A percentile compares a stretch with the other conserved stretches of the same genome.
phyloP scores from a whole-genome alignment of 2,797 vertebrate genomes.

The Malacoctenus gilli region DNA sequence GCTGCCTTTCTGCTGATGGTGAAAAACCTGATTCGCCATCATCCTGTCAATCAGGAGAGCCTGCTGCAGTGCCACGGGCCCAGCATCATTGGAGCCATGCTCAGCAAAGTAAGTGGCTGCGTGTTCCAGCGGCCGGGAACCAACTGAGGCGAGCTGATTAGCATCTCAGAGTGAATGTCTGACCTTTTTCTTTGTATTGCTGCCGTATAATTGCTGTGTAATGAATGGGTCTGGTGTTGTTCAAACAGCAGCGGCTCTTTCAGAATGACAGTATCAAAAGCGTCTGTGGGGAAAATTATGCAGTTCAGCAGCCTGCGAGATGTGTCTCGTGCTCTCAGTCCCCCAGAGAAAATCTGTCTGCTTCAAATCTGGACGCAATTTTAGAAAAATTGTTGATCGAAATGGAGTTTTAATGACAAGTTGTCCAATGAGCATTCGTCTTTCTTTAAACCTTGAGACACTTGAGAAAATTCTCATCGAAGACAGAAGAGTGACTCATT shows the following conservation, averaged over 20 bases:
- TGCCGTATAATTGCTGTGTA: slow-evolving; percentile 38
- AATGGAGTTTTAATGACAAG: not conserved
- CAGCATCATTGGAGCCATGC: slow-evolving; percentile 89
- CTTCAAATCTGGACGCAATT: slow-evolving; percentile 2
- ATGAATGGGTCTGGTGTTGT: slow-evolving; percentile 44
- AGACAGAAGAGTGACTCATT: too few relatives aligned
- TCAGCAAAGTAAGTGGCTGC: slow-evolving; percentile 87
- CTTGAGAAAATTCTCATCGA: too few relatives aligned
- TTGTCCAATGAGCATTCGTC: too few relatives aligned
- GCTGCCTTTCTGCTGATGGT: slow-evolving; percentile 95
- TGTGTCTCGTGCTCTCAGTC: slow-evolving; percentile 15
- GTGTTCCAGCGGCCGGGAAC: slow-evolving; percentile 12
- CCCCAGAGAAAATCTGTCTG: slow-evolving; percentile 8
- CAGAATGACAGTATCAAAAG: slow-evolving; percentile 41
- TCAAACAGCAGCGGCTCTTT: slow-evolving; percentile 46
- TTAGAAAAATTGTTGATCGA: slow-evolving; percentile 9
- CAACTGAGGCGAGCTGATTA: slow-evolving; percentile 26
- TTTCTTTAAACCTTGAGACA: not conserved
- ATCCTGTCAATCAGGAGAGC: slow-evolving; percentile 93
- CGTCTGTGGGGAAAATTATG: slow-evolving; percentile 27
- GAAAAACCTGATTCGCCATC: slow-evolving; percentile 90
- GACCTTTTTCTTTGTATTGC: slow-evolving; percentile 52
- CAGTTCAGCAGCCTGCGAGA: slow-evolving; percentile 6
- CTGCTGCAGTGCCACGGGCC: slow-evolving; percentile 93
- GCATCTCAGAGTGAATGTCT: slow-evolving; percentile 44